These are phyloP conservation scores for Pegoplata infirma DNA, from an alignment of 2,888 invertebrate genomes.

Conservation along the genomic window DNA sequence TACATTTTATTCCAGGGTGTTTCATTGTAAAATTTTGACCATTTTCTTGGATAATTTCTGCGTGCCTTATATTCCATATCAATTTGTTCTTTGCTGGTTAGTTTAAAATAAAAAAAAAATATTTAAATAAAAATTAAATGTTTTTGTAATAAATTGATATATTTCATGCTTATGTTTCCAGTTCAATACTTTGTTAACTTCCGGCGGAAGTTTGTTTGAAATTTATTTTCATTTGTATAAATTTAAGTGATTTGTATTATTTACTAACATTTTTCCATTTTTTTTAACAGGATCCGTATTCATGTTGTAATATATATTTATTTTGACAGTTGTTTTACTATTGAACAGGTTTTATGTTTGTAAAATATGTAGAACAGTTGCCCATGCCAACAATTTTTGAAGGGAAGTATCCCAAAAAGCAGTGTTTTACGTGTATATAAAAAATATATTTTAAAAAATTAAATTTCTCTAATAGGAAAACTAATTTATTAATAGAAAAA, in stretches of 20 bases:
- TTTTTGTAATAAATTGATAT: no score
- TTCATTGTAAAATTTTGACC: slow-evolving; percentile 68
- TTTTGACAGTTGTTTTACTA: not conserved
- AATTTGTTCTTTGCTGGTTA: slow-evolving; percentile 77
- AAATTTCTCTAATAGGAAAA: no score
- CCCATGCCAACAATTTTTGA: no score
- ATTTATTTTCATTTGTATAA: no score
- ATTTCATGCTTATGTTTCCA: no score
- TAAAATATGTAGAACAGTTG: no score
- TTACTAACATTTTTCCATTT: slow-evolving; percentile 52
- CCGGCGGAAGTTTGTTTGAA: no score
- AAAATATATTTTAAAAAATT: no score
- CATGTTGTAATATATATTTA: slow-evolving; percentile 19
- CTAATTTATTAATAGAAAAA: no score
- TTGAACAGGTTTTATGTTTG: not conserved
- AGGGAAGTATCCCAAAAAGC: no score
- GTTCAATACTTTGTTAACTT: no score
- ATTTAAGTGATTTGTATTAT: not conserved
- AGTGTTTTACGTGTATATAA: no score
- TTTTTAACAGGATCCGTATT: slow-evolving; percentile 29
- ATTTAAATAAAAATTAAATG: not conserved
- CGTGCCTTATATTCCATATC: slow-evolving; percentile 72
- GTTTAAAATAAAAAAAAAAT: not conserved
- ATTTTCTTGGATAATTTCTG: slow-evolving; percentile 71
- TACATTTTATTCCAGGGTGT: slow-evolving; percentile 71